phyloP scores from a whole-genome alignment of 2,797 vertebrate genomes.

The Enteromius viviparus region DNA sequence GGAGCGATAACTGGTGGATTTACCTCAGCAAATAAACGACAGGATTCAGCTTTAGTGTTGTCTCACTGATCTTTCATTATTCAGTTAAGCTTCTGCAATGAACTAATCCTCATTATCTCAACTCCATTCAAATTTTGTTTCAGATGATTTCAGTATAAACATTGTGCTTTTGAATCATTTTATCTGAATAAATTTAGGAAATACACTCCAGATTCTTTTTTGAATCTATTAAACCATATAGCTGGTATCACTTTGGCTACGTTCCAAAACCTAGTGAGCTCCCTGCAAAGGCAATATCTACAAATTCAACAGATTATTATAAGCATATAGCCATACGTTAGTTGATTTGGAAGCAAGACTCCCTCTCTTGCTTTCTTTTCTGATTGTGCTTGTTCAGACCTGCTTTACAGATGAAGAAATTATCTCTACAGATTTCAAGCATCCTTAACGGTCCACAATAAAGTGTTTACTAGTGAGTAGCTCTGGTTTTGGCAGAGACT shows the following conservation, averaged over 20 bases:
- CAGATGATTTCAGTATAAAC: not conserved
- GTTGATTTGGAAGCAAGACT: not conserved
- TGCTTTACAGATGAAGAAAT: constrained; percentile 47
- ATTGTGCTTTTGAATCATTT: not conserved
- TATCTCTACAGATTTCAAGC: constrained; percentile 40
- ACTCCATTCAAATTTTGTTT: not conserved
- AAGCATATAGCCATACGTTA: constrained; percentile 22
- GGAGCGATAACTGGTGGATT: not conserved
- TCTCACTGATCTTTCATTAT: not conserved
- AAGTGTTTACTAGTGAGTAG: constrained; percentile 43
- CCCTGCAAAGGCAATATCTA: not conserved
- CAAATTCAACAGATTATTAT: not conserved
- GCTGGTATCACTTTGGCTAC: not conserved
- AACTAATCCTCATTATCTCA: not conserved
- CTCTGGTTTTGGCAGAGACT: constrained; percentile 1
- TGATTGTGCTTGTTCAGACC: constrained; percentile 49
- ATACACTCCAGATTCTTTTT: not conserved
- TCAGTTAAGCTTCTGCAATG: not conserved
- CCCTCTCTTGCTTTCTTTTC: not conserved
- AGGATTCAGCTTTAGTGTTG: not conserved
- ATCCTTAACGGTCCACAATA: constrained; percentile 43
- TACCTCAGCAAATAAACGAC: not conserved
- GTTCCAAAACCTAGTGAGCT: not conserved
- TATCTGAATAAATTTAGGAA: too few species aligned
- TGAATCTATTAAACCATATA: not conserved